Percentiles rank a stretch among this genome's conserved stretches.
Evolutionary conservation across 2,888 invertebrate species (phyloP).

Genomic region (Euplagia quadripunctaria): DNA sequence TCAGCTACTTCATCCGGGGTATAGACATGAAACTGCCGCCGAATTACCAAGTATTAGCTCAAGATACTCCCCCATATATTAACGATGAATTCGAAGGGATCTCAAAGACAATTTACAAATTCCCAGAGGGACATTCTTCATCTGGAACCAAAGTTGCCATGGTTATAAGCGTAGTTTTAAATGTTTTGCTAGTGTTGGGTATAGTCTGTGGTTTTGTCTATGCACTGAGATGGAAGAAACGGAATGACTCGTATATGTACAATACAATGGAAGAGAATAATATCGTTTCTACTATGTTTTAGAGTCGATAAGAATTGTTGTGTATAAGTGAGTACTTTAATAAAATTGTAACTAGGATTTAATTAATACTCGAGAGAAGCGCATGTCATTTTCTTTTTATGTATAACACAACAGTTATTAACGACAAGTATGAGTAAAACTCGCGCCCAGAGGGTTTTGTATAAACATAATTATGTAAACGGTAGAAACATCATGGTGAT

Average conservation of each 20-base stretch:
- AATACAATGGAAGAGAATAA: slow-evolving; percentile 62
- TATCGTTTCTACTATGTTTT: slow-evolving; percentile 53
- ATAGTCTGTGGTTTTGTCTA: slow-evolving; percentile 58
- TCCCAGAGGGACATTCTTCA: slow-evolving; percentile 24
- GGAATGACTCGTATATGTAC: slow-evolving; percentile 61
- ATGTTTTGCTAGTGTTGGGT: slow-evolving; percentile 62
- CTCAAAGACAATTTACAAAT: slow-evolving; percentile 35
- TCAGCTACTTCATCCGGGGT: slow-evolving; percentile 66
- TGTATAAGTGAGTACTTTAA: neutral
- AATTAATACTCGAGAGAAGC: neutral
- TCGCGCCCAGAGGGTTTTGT: neutral
- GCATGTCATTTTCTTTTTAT: neutral
- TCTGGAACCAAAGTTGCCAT: slow-evolving; percentile 54
- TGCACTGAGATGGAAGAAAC: slow-evolving; percentile 62
- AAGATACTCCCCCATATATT: slow-evolving; percentile 48
- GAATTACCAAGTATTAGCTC: slow-evolving; percentile 46
- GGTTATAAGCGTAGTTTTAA: slow-evolving; percentile 67
- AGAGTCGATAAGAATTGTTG: slow-evolving; percentile 3
- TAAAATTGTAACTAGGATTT: neutral
- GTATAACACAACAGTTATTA: neutral
- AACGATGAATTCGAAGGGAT: slow-evolving; percentile 47
- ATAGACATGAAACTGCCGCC: slow-evolving; percentile 56
- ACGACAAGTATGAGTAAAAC: neutral
- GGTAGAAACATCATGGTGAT: too few relatives aligned
- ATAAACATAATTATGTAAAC: neutral